Evolutionary conservation across 2,888 invertebrate species (phyloP), one percentile per base, ranked within the genome.

Genomic region (Agrochola lota): DNA sequence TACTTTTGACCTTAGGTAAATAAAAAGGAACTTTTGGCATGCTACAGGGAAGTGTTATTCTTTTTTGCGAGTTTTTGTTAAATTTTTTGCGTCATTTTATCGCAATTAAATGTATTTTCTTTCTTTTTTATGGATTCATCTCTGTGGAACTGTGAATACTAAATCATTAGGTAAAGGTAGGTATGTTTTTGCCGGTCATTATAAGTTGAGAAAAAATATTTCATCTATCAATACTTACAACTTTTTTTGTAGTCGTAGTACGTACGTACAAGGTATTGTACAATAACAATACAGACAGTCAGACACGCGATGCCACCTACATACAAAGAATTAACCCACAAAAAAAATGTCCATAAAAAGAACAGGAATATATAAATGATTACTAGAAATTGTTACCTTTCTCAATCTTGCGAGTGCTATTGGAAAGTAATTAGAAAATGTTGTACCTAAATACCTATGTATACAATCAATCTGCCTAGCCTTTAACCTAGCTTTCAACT

Each of bases 171-270:
- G 43, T 57, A 30, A 72, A 72, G 26, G 30, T 23, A 20, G 52
- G 15, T 15, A 46, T 17, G 26, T 60, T 62, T 78, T 60, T 74
- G 8, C 23, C 40, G 78, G 17, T 17, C 3, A 49, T 40, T 52
- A 15, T 17, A 30, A 8, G 20, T 23, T 15, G 23, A 40, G 11
- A 52, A 78, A 78, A 78, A 62, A 40, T 5, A 52, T 52, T 77
- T 49, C 26, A 43, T 77, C 23, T 30, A 64, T 63, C 66, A 75
- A 78, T 63, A n/a, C 43, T 8, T 49, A 49, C 2, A 17, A 11
- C 20, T 74, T 74, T 76, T 74, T 74, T 76, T 4, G 9, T 30
- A 17, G 23, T 26, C 11, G n/a, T n/a, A n/a, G n/a, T n/a, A n/a
- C n/a, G n/a, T 30, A 23, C 17, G 11, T 55, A 12, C 11, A 43